Evolutionary conservation across 1,140 invertebrate genomes (phyloP), one percentile per base, ranked within the genome.

Genomic region (Drosophila mauritiana): DNA sequence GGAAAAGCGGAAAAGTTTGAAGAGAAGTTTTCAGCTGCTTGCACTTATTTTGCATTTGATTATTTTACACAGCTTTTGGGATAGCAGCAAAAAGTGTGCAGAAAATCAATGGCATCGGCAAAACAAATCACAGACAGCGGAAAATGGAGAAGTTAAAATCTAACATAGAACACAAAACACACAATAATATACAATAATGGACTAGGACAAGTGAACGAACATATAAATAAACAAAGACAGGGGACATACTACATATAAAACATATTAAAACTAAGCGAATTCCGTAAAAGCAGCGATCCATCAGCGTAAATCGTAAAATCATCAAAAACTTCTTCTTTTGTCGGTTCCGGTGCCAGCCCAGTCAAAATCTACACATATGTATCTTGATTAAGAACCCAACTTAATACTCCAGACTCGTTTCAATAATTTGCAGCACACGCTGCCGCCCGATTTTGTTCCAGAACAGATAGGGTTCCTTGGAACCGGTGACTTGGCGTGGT

Each of bases 391-490:
- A 1, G n/a, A 22, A 12, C 36, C 51, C 17, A 34, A 34, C 12
- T 46, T 45, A 84, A 45, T 91, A 92, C 63, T 91, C 91, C 73
- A 92, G 27, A 51, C 83, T 78, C 6, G 80, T 46, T 64, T 92
- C 91, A 22, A 92, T 92, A 61, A 79, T 73, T 58, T 91, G 89
- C 25, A 91, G 67, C 22, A 92, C 83, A 6, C 91, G 85, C 73
- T 92, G 92, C 39, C 92, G 83, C 34, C 92, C 92, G 62, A 92
- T 90, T 70, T 91, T 92, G 73, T 92, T 92, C 92, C 92, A 92
- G 70, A 92, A 90, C 22, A 92, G 57, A 77, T 92, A 72, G 1
- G 91, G 76, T 49, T 91, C 78, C n/a, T 53, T 59, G 53, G 74
- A 79, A 27, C 92, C 92, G n/a, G 89, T 69, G 15, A 92, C 91